Evolutionary conservation across 2,113 vertebrate genomes (phyloP).

Genomic region (Sapayoa aenigma): DNA sequence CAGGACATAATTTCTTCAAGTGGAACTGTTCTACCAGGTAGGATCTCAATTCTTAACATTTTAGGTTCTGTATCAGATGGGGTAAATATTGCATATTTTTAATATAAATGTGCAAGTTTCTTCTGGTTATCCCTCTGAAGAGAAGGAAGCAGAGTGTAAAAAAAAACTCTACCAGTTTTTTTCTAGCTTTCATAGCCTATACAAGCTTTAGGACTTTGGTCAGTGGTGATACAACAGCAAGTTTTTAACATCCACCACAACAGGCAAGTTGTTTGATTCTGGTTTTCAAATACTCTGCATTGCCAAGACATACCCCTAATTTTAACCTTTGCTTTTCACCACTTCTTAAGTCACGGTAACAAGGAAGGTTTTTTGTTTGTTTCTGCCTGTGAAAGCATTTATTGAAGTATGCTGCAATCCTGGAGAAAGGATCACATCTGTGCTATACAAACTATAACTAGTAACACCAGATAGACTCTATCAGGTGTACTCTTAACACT

Average conservation of each 20-base stretch:
- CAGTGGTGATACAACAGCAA: not conserved
- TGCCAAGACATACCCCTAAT: not conserved
- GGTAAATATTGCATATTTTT: conserved; percentile 61
- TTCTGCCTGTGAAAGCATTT: conserved; percentile 32
- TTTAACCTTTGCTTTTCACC: conserved; percentile 35
- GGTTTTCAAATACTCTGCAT: conserved; percentile 11
- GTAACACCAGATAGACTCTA: conserved; percentile 43
- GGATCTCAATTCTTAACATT: conserved; percentile 5
- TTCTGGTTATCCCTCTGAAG: conserved; percentile 28
- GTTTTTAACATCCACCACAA: not conserved
- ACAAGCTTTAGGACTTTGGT: conserved; percentile 20
- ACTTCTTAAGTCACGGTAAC: conserved; percentile 9
- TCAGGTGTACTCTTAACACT: conserved; percentile 63
- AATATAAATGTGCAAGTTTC: conserved; percentile 57
- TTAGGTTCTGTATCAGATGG: not conserved
- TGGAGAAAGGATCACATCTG: conserved; percentile 51
- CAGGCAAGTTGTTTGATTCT: not conserved
- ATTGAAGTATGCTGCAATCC: conserved; percentile 38
- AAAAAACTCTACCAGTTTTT: not conserved
- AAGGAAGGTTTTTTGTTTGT: conserved; percentile 34
- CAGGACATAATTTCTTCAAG: not conserved
- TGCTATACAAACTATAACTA: conserved; percentile 45
- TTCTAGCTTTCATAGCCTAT: not conserved
- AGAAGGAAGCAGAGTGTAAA: not conserved
- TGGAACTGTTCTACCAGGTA: not conserved